Evolutionary conservation across 2,797 vertebrate genomes (phyloP), one percentile per base, ranked within the genome.

Genomic region (Pseudochaenichthys georgianus): DNA sequence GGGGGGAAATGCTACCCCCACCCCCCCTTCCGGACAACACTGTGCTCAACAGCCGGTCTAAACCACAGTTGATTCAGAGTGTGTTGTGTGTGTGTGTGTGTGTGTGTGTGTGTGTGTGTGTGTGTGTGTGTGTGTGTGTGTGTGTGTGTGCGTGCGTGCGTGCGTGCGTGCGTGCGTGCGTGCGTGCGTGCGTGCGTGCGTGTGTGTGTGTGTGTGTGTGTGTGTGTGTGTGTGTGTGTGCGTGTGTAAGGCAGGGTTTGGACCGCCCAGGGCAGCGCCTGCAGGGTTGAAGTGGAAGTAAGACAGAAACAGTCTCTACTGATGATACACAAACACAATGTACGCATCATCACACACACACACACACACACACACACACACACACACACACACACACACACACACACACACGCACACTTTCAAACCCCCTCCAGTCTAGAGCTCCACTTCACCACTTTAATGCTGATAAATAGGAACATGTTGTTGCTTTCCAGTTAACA

Each of bases 181-280:
- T 47, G 64, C n/a, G n/a, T n/a, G n/a, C 42, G 54, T 66, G 62
- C 13, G 63, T 64, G 73, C 59, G 54, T 66, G 68, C n/a, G n/a
- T n/a, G n/a, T n/a, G n/a, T n/a, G n/a, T n/a, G n/a, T n/a, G n/a
- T n/a, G n/a, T n/a, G n/a, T n/a, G n/a, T n/a, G n/a, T n/a, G n/a
- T n/a, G n/a, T n/a, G n/a, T n/a, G n/a, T n/a, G n/a, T n/a, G n/a
- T n/a, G n/a, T n/a, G n/a, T n/a, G n/a, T n/a, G n/a, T n/a, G n/a
- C n/a, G n/a, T n/a, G n/a, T n/a, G n/a, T n/a, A n/a, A n/a, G 34
- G 31, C n/a, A 19, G 45, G 52, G 81, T 78, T n/a, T 74, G 63
- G 62, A 78, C 31, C 7, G 84, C 92, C 87, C 46, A 57, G 82
- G 87, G 91, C 88, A 80, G 67, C 48, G 89, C 92, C 91, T 87